These are phyloP conservation scores for Cyclopterus lumpus DNA, from an alignment of 2,797 vertebrate species.

Conservation along the genomic window DNA sequence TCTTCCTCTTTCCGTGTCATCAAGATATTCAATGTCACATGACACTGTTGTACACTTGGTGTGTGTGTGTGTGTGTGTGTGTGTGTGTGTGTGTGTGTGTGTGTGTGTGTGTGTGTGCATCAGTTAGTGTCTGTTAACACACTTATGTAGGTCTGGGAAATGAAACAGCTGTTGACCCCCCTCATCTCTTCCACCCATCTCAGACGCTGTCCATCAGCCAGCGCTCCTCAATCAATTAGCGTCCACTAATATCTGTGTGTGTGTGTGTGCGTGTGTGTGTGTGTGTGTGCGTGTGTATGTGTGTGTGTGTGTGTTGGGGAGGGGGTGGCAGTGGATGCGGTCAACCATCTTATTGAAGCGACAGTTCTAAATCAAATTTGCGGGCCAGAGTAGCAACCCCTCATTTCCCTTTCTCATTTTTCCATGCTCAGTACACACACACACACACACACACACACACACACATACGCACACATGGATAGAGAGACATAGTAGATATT, in stretches of 20 bases:
- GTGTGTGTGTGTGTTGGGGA: conserved; percentile 18
- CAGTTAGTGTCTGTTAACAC: conserved; percentile 46
- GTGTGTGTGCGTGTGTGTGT: conserved; percentile 37
- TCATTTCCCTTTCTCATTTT: conserved; percentile 74
- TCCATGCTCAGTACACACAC: conserved; percentile 23
- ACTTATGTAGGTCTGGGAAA: conserved; percentile 78
- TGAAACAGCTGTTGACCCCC: conserved; percentile 80
- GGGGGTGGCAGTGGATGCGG: conserved; percentile 52
- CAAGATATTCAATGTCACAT: conserved; percentile 46
- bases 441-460: conserved; percentile 29
- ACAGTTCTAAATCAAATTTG: conserved; percentile 80
- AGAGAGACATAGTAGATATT: neutral
- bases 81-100: conserved; percentile 26
- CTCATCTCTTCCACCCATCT: conserved; percentile 41
- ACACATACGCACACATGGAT: conserved; percentile 11
- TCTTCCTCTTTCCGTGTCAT: conserved; percentile 44
- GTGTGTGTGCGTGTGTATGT: conserved; percentile 30
- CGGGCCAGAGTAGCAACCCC: conserved; percentile 46
- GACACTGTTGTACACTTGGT: conserved; percentile 22
- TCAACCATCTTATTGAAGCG: conserved; percentile 73
- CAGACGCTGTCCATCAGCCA: conserved; percentile 75
- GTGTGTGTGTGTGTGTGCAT: conserved; percentile 18
- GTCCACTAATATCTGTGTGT: conserved; percentile 68
- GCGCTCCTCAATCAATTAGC: conserved; percentile 84
- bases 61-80: conserved; percentile 1